Conservation (phyloP, 2,113 vertebrate species). For the Phylloscopus trochiloides region DNA sequence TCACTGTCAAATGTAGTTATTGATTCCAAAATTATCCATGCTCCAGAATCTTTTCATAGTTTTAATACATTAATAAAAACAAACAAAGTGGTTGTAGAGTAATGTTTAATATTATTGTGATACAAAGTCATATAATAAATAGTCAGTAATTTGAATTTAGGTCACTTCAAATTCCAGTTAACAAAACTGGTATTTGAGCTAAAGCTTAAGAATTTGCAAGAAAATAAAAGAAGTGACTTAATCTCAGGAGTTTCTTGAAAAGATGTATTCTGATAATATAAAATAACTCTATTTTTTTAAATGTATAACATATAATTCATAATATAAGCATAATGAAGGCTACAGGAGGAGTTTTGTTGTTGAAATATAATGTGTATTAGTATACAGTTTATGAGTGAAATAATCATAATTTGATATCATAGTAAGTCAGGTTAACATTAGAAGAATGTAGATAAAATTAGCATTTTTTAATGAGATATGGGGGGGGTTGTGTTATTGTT, state of each 20-base stretch:
- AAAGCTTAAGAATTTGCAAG: not conserved
- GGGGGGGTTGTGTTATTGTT: fast-evolving
- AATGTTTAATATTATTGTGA: not conserved
- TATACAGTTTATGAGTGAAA: not conserved
- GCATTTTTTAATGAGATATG: not conserved
- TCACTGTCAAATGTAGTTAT: not conserved
- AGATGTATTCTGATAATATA: not conserved
- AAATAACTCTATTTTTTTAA: not conserved
- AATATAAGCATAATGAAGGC: not conserved
- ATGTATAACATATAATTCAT: not conserved
- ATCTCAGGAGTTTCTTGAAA: not conserved
- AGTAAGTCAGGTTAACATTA: not conserved
- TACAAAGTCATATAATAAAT: not conserved
- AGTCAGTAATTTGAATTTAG: not conserved
- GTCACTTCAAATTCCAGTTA: not conserved
- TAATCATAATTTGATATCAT: not conserved
- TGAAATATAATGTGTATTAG: not conserved
- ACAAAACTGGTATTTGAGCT: not conserved
- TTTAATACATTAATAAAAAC: not conserved
- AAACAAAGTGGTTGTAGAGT: not conserved
- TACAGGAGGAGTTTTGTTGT: not conserved
- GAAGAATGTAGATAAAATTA: not conserved
- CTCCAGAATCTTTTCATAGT: not conserved
- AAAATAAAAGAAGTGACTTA: not conserved
- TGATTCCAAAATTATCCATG: not conserved